Evolutionary conservation across 2,888 invertebrate species (phyloP), one percentile per base, ranked within the genome.

Genomic region (Pilophorus perplexus): DNA sequence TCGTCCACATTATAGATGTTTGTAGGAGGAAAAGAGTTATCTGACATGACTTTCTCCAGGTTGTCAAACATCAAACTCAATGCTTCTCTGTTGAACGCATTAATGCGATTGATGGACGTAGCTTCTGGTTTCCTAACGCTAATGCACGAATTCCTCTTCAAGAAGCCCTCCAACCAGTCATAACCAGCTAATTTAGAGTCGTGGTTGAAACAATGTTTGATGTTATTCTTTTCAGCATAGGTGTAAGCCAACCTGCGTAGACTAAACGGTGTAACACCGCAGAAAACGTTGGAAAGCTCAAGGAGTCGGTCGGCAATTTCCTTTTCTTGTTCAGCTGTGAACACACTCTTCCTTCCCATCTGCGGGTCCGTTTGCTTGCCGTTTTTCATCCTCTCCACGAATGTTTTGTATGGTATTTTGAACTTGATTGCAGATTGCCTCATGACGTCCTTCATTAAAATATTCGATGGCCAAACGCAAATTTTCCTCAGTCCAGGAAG

Each of bases 361-460:
- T 55, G 27, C 5, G 55, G 33, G 27, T 20, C 37, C 33, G 6
- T 33, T 10, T 28, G 6, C 14, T 33, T 55, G 8, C 55, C 48
- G 14, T 55, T 55, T 33, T 33, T 55, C 20, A 55, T 16, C 16
- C 55, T 14, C 16, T 55, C 55, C 28, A 18, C 16, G 37, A 55
- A 33, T 14, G 55, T 55, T 27, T 14, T 16, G 20, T 55, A 55
- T n/a, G 55, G 55, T 10, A 55, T 55, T 27, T 55, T 33, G 33
- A 55, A 55, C 14, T 55, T 18, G 10, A n/a, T 55, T 6, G 16
- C 20, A 6, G 33, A 27, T 16, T 33, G 37, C 37, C 55, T 27
- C 10, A 22, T 23, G 55, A 6, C 12, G 14, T 14, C 33, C 55
- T 33, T 16, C 33, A 16, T 33, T 55, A 8, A 55, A 18, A 16